A percentile compares a stretch with the other conserved stretches of the same genome.
Conservation (phyloP, 2,797 vertebrate genomes). For the Gorsachius magnificus region DNA sequence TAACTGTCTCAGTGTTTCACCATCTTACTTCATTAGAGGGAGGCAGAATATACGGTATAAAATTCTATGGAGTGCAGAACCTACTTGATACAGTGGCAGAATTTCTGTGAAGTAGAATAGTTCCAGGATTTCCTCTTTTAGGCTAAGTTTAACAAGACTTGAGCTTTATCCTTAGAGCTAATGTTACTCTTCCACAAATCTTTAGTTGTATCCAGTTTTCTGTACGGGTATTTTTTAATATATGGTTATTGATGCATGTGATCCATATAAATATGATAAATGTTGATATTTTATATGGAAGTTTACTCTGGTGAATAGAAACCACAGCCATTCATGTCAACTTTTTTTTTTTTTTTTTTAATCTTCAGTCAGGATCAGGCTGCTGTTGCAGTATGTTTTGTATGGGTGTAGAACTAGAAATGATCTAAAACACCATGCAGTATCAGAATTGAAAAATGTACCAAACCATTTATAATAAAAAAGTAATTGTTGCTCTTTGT, state of each 20-base stretch:
- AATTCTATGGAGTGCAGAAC: background rate
- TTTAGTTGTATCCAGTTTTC: background rate
- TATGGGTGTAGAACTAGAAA: background rate
- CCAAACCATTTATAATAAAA: background rate
- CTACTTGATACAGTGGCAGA: background rate
- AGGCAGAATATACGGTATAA: background rate
- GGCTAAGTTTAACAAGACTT: background rate
- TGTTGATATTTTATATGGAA: background rate
- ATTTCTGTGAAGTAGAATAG: background rate
- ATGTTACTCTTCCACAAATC: background rate
- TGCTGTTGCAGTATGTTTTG: background rate
- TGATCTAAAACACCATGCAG: background rate
- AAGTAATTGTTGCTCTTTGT: background rate
- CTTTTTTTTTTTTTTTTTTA: background rate
- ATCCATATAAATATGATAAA: background rate
- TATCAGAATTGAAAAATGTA: background rate
- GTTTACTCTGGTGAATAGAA: slow-evolving; percentile 5
- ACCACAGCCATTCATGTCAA: background rate
- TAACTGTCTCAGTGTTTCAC: background rate
- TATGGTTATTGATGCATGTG: background rate
- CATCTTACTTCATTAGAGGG: background rate
- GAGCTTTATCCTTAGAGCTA: background rate
- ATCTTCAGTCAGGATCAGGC: background rate
- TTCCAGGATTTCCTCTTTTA: background rate
- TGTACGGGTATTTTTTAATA: background rate